A percentile compares a stretch with the other conserved stretches of the same genome.
Conservation (phyloP, 2,888 invertebrate genomes). For the Lasioglossum marginatum region DNA sequence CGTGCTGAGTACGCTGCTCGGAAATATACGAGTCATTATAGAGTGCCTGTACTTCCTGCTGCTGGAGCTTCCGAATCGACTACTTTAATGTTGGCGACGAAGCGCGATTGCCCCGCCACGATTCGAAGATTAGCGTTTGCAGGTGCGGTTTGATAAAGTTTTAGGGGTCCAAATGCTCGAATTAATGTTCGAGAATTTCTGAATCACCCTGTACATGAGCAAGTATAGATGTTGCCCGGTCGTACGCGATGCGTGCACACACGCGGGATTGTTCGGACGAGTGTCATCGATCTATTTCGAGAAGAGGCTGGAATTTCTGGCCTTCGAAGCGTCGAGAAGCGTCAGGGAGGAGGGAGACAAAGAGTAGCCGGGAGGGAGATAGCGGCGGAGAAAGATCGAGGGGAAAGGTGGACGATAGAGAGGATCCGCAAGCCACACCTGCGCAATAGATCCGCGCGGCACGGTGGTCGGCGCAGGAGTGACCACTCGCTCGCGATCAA, state of each 20-base stretch:
- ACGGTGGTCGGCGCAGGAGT: slow-evolving; percentile 71
- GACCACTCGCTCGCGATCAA: slow-evolving; percentile 58
- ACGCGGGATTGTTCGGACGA: slow-evolving; percentile 79
- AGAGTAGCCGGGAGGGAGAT: slow-evolving; percentile 38
- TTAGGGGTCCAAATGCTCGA: neutral
- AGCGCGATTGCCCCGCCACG: neutral
- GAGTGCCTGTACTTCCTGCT: neutral
- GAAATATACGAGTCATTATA: neutral
- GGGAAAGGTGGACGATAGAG: slow-evolving; percentile 29
- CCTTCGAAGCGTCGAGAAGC: slow-evolving; percentile 72
- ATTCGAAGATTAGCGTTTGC: neutral
- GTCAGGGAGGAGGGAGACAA: slow-evolving; percentile 54
- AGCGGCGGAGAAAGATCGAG: slow-evolving; percentile 18
- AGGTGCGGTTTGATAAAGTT: neutral
- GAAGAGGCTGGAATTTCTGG: slow-evolving; percentile 83
- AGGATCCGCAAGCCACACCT: slow-evolving; percentile 55
- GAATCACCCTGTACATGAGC: slow-evolving; percentile 20
- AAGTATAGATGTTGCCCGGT: slow-evolving; percentile 23
- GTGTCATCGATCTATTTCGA: slow-evolving; percentile 84
- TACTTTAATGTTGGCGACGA: too few species aligned
- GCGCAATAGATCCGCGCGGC: slow-evolving; percentile 63
- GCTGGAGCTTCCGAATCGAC: neutral
- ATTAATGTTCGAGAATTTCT: neutral
- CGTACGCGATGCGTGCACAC: slow-evolving; percentile 57
- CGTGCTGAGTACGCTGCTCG: neutral